Evolutionary conservation across 2,888 invertebrate species (phyloP).

Genomic region (Quadroppia sp.): DNA sequence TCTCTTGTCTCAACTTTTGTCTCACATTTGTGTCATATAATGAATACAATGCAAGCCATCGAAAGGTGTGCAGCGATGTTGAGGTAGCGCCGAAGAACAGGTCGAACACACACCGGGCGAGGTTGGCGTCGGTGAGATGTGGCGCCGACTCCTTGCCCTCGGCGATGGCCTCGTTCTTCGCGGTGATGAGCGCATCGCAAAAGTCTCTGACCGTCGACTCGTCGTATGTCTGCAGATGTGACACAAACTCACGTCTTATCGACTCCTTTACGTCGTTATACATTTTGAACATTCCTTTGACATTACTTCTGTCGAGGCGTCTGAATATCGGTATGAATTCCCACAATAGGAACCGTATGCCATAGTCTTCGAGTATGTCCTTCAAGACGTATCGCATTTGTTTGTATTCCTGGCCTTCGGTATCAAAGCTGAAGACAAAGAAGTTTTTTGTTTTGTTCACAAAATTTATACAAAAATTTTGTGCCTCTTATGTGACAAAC

Average conservation of each 20-base stretch:
- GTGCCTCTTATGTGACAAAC: not conserved
- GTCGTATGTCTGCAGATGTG: not conserved
- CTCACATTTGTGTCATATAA: not conserved
- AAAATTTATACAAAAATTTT: not conserved
- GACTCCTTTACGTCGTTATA: not conserved
- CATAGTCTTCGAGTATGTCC: not conserved
- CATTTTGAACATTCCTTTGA: no score
- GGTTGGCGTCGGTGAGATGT: not conserved
- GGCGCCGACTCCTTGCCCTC: slow-evolving; percentile 7
- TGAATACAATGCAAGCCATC: not conserved
- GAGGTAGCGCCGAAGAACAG: not conserved
- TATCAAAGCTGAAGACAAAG: not conserved
- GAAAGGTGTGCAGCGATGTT: not conserved
- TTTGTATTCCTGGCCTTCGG: not conserved
- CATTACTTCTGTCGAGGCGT: no score
- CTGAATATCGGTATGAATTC: no score
- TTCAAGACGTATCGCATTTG: not conserved
- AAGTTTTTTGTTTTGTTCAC: no score
- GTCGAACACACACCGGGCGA: not conserved
- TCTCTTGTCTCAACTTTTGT: not conserved
- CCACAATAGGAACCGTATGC: no score
- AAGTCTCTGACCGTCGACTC: not conserved
- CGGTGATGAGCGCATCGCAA: not conserved
- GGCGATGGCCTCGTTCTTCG: not conserved
- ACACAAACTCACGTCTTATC: not conserved